These are phyloP conservation scores for Tauraco hartlaubi DNA, from an alignment of 2,797 vertebrate species.

Conservation along the genomic window DNA sequence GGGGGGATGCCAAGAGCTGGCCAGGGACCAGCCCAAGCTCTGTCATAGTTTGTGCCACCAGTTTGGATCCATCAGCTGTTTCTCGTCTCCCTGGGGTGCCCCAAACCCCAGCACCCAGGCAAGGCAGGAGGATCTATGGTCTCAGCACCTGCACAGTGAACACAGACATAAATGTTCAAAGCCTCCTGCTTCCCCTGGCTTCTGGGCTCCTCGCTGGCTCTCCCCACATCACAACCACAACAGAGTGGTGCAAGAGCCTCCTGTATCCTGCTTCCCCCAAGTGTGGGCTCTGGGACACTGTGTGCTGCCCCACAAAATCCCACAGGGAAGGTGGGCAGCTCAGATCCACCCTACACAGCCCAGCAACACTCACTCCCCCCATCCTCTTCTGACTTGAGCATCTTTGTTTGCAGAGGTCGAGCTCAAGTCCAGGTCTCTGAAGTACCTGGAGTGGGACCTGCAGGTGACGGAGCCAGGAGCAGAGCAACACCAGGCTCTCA, in stretches of 20 bases:
- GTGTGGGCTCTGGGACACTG: background rate
- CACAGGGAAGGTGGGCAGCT: background rate
- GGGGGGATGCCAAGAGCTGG: background rate
- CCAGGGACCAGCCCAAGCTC: background rate
- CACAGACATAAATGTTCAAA: fast-evolving
- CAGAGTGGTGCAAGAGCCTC: fast-evolving
- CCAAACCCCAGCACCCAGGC: background rate
- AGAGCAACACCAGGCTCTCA: background rate
- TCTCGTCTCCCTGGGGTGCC: background rate
- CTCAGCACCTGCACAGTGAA: background rate
- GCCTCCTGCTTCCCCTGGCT: background rate
- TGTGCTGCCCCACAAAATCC: background rate
- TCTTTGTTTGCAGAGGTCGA: background rate
- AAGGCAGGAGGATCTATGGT: background rate
- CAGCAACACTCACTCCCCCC: background rate
- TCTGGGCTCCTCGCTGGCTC: background rate
- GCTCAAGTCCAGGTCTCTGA: background rate
- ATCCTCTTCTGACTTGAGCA: background rate
- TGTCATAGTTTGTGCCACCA: background rate
- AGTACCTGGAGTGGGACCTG: background rate
- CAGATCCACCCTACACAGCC: background rate
- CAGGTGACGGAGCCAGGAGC: background rate
- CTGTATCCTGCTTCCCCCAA: background rate
- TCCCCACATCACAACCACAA: background rate
- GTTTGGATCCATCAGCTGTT: background rate